Base-by-base conservation (phyloP, 1,140 invertebrate genomes). In the Penaeus indicus region DNA sequence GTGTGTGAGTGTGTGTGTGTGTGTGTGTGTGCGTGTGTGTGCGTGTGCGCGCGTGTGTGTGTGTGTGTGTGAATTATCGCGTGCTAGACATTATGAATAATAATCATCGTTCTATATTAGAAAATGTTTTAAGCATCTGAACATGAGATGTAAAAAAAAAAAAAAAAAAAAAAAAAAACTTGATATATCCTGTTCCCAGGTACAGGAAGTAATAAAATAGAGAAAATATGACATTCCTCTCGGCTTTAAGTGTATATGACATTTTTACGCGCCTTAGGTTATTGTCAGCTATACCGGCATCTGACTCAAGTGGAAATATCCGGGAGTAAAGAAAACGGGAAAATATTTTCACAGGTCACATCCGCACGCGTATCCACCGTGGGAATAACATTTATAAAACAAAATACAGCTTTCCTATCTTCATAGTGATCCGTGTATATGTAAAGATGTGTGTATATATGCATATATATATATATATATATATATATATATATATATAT, bases 341-440 rank as follows among this genome's bases (percentile, higher is more conserved):
- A 79, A 38, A 79, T 79, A 79, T 79, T 38, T 42, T 38, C 47
- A 79, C 47, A 79, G 32, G 21, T 79, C 47, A 78, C 47, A 78
- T 78, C 27, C 47, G 47, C 47, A 78, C 11, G 47, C 47, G 47
- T 78, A 78, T 78, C 27, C 47, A 79, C 47, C 18, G 32, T 25
- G n/a, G 18, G n/a, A 27, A 72, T 10, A 25, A 27, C 69, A 72
- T 13, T 21, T 72, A 38, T 19, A 13, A 72, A 72, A 27, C 13
- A 72, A 13, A 72, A 19, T 72, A 72, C 32, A 72, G 11, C n/a
- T 38, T 27, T 27, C n/a, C 22, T 8, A 69, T 69, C 1, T 69
- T n/a, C 22, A 11, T 11, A 4, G 27, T 21, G 19, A 78, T 78
- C 25, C 38, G 38, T 4, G 38, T 42, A 42, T 42, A 8, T 42